Evolutionary conservation across 2,113 vertebrate species (phyloP).

Genomic region (Podarcis muralis): DNA sequence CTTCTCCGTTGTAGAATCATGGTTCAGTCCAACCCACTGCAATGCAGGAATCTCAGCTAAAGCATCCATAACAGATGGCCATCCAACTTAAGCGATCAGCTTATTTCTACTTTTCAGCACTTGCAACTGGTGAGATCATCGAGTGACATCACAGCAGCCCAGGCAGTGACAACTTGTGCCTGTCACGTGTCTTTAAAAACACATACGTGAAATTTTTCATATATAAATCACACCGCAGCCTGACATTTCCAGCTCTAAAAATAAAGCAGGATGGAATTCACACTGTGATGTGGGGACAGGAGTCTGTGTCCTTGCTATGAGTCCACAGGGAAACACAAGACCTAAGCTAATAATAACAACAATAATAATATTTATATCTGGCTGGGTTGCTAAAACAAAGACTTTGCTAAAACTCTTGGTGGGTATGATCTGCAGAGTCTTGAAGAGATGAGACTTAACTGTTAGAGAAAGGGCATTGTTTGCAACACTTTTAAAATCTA

Average conservation of each 20-base stretch:
- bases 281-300: background rate
- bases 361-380: no score
- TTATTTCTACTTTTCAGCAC: background rate
- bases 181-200: background rate
- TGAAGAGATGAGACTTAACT: background rate
- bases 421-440: background rate
- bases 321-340: background rate
- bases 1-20: no score
- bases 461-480: background rate
- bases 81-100: background rate
- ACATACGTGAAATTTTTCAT: background rate
- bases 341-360: no score
- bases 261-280: slow-evolving; percentile 4
- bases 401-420: background rate
- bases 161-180: background rate
- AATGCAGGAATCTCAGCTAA: background rate
- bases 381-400: background rate
- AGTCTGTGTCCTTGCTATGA: no score
- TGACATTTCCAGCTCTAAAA: slow-evolving; percentile 16
- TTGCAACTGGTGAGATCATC: background rate
- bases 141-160: background rate
- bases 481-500: background rate
- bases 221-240: background rate
- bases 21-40: no score
- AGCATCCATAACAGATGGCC: no score